Conservation (phyloP, 2,113 vertebrate species). For the Triplophysa dalaica region DNA sequence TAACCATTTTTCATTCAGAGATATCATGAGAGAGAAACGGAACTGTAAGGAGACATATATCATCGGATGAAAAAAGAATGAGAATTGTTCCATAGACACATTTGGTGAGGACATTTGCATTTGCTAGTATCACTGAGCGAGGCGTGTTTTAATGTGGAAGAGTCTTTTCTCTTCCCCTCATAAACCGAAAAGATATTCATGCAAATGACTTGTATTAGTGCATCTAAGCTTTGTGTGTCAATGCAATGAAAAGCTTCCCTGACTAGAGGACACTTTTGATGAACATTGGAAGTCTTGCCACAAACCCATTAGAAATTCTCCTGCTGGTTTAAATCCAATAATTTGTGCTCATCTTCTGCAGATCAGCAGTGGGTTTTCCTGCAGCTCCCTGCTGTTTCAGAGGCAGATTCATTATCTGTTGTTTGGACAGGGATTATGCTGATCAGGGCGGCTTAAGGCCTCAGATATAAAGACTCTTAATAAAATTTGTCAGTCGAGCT, state of each 20-base stretch:
- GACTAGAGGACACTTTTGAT: constrained; percentile 62
- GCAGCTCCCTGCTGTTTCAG: constrained; percentile 56
- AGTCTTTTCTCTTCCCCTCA: not conserved
- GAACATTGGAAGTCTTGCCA: constrained; percentile 66
- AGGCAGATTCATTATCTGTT: constrained; percentile 77
- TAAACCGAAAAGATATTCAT: not conserved
- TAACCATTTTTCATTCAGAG: not conserved
- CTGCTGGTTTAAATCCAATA: constrained; percentile 77
- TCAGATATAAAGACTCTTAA: constrained; percentile 76
- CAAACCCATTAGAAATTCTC: constrained; percentile 72
- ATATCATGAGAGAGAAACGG: not conserved
- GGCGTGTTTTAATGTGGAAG: not conserved
- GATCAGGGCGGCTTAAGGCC: constrained; percentile 69
- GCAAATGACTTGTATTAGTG: not conserved
- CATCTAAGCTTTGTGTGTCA: constrained; percentile 30
- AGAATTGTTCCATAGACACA: constrained; percentile 2
- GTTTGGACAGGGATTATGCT: constrained; percentile 79
- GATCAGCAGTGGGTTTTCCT: constrained; percentile 59
- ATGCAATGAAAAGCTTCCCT: constrained; percentile 27
- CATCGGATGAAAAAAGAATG: not conserved
- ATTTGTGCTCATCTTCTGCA: constrained; percentile 66
- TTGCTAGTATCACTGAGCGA: not conserved
- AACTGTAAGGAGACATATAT: not conserved
- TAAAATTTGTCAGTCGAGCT: constrained; percentile 72
- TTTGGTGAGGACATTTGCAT: not conserved